Percentiles rank a stretch among this genome's conserved stretches.
These are phyloP conservation scores for Synanthedon andrenaeformis DNA, from an alignment of 2,888 invertebrate species.

Conservation along the genomic window DNA sequence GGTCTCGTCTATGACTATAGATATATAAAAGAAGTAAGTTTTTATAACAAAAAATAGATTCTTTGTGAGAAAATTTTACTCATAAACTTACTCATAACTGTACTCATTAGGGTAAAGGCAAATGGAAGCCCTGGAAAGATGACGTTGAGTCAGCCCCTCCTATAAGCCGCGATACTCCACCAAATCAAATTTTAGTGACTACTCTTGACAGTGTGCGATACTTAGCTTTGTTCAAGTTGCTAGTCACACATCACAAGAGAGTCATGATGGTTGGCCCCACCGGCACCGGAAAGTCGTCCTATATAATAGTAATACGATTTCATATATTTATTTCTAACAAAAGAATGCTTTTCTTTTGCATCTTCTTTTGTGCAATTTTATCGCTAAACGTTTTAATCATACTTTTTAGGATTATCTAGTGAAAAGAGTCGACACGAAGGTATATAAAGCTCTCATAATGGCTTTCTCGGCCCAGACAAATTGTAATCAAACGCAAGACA, in stretches of 20 bases:
- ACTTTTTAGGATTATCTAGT: slow-evolving; percentile 78
- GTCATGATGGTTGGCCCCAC: slow-evolving; percentile 93
- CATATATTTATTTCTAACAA: neutral
- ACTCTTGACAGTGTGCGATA: slow-evolving; percentile 92
- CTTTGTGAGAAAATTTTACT: neutral
- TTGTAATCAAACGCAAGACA: slow-evolving; percentile 93
- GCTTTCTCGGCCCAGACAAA: slow-evolving; percentile 95
- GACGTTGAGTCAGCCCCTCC: slow-evolving; percentile 80
- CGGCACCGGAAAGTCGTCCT: slow-evolving; percentile 94
- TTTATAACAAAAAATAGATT: neutral
- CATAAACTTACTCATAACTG: too few species aligned
- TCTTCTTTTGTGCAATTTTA: neutral
- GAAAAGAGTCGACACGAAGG: slow-evolving; percentile 80
- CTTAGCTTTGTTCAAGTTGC: slow-evolving; percentile 80
- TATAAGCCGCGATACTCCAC: slow-evolving; percentile 89
- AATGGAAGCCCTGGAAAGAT: slow-evolving; percentile 94
- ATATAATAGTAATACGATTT: slow-evolving; percentile 74
- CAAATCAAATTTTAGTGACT: slow-evolving; percentile 94
- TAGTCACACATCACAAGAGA: slow-evolving; percentile 87
- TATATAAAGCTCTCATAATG: slow-evolving; percentile 87
- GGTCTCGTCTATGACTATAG: slow-evolving; percentile 90
- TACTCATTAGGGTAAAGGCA: slow-evolving; percentile 89
- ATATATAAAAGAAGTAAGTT: slow-evolving; percentile 85
- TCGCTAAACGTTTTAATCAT: slow-evolving; percentile 1
- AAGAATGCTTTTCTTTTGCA: neutral